Evolutionary conservation across 2,797 vertebrate species (phyloP), one percentile per base, ranked within the genome.

Genomic region (Phylloscopus collybita): DNA sequence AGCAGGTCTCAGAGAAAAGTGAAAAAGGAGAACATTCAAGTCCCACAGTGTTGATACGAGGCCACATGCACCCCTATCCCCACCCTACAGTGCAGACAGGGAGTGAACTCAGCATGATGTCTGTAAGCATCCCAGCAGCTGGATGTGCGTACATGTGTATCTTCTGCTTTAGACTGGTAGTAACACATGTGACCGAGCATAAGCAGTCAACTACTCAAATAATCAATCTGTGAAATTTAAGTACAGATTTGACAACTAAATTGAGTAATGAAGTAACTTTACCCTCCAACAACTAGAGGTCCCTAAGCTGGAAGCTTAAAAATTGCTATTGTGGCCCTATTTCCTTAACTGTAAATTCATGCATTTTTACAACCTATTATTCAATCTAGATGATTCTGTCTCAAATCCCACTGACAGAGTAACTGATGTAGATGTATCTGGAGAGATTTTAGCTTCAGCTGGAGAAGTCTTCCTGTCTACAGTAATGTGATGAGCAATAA

Each of bases 41-140:
- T 12, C 36, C 49, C 23, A 7, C 1, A 1, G 13, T 25, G 11
- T 12, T 5, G 23, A 45, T 1, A 0, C 3, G 57, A 66, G 12
- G 13, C 27, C 70, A n/a, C 17, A 27, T 1, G 7, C 17, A 13
- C 1, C 27, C 20, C 45, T 0, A 0, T 32, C 14, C 38, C 73
- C n/a, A 8, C 1, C 1, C 18, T 0, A 0, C 1, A 1, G 19
- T 14, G 61, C 32, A 57, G 60, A 18, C 6, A 22, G 20, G 17
- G 36, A 22, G 13, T 5, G 45, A 86, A 15, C 12, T 47, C 9
- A 5, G 29, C 0, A 1, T 7, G 30, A 27, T 22, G 38, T 26
- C 36, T 0, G 0, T 15, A 57, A 57, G 26, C 22, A 2, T 22
- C 44, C 16, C 66, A 66, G 22, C 17, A 17, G 45, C 9, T 19